Evolutionary conservation across 64 coral and sea anemone species (phyloP), one percentile per base, ranked within the genome.

Genomic region (Montipora foliosa): DNA sequence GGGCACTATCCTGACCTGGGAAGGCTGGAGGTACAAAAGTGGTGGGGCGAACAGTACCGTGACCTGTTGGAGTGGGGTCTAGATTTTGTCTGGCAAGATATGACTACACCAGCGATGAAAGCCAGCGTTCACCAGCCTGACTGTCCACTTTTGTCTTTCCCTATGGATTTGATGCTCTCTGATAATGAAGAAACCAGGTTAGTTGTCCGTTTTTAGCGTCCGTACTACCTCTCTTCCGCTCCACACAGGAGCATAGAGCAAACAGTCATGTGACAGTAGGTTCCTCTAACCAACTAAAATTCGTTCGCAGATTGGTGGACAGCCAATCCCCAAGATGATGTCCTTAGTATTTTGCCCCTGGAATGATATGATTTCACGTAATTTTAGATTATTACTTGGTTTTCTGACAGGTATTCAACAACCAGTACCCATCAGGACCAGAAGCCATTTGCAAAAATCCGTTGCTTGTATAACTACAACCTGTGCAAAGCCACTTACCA

Each of bases 61-160:
- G 94, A 95, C n/a, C 89, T 95, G 6, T 87, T 95, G 47, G 94
- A 95, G 67, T 95, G 94, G 94, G 94, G 94, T 3, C 44, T 95
- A 47, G 89, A 95, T 66, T 95, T 95, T 58, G 94, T 95, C 0
- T 95, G 94, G 94, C 94, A 95, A 84, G 94, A 95, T 76, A 95
- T 95, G 94, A 95, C 94, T 49, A 95, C 94, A 1, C 94, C 94
- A 8, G 94, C 94, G 4, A 95, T 95, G 94, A 95, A 95, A 61
- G 94, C 89, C 76, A 95, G 94, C 69, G 16, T 95, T 45, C 94
- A 95, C 44, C 94, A 95, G 77, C 81, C 83, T 44, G 81, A 83
- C 58, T 95, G 94, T 13, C 51, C 89, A 12, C 69, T 95, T 2
- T 49, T 95, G 8, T 95, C 94, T 45, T 95, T 95, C 6, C 94